Evolutionary conservation across 2,797 vertebrate genomes (phyloP), one percentile per base, ranked within the genome.

Genomic region (Myotis pilosus): DNA sequence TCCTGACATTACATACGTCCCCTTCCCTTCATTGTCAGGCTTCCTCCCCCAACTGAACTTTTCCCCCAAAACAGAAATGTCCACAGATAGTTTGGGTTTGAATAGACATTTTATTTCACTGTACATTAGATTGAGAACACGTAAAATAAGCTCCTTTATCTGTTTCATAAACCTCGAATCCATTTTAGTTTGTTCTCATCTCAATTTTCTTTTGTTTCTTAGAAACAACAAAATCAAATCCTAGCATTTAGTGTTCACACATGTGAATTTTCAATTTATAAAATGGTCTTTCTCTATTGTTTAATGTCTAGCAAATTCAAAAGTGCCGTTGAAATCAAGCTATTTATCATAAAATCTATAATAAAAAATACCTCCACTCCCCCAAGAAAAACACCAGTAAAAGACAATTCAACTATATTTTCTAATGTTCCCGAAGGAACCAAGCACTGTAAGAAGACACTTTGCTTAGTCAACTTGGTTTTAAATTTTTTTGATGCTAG

Each of bases 151-250:
- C 78, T 96, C 64, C 17, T 96, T 95, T 96, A 97, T 96, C 87
- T 89, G 47, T 96, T 96, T 95, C 94, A 93, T 92, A 95, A 94
- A 96, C 90, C 82, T 86, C 92, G 91, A 93, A 93, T 93, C 93
- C 93, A 95, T 95, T 96, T 95, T 94, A 91, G 94, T 68, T 96
- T 94, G 95, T 95, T 96, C 96, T 95, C 97, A 96, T 97, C 91
- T 95, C 95, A 74, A 92, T 94, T 96, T 97, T 97, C 92, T 92
- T 97, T 97, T 97, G 96, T 97, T 97, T 97, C 96, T 97, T 96
- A 97, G 95, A 97, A 96, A 97, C 93, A 96, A 96, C 92, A 62
- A 96, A 93, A 96, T 95, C 85, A 96, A 95, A 92, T 87, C 88
- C 76, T 30, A 86, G 95, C 96, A 93, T 92, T 94, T 88, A 93